phyloP scores from a whole-genome alignment of 1,140 invertebrate species.

The Antheraea pernyi region DNA sequence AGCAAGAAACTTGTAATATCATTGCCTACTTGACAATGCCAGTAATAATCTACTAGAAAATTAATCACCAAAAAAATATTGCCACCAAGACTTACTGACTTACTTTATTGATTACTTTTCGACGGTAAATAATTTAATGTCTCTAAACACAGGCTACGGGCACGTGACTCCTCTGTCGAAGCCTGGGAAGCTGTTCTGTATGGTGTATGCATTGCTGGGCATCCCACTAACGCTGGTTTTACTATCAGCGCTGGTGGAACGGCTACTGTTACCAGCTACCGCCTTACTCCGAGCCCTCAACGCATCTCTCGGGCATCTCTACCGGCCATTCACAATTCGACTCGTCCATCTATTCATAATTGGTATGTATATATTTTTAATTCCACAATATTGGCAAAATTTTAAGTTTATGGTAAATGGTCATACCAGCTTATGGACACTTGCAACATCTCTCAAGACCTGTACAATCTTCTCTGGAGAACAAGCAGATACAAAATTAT shows the following conservation, averaged over 20 bases:
- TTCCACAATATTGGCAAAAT: background rate
- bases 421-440: too few species aligned
- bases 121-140: background rate
- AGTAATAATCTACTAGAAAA: too few species aligned
- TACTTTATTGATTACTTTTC: too few species aligned
- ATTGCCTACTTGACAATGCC: too few species aligned
- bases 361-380: conserved; percentile 56
- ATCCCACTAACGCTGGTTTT: conserved; percentile 91
- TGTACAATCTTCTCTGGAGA: too few species aligned
- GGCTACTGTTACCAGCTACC: conserved; percentile 86
- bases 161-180: conserved; percentile 91
- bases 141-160: conserved; percentile 86
- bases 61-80: too few species aligned
- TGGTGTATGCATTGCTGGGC: conserved; percentile 89
- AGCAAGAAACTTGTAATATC: too few species aligned
- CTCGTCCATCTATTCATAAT: conserved; percentile 87
- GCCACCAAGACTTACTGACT: too few species aligned
- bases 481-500: too few species aligned
- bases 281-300: conserved; percentile 82
- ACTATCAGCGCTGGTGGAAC: conserved; percentile 88
- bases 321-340: conserved; percentile 88
- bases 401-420: too few species aligned
- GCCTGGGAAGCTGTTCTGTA: conserved; percentile 92
- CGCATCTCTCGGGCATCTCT: conserved; percentile 81
- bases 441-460: too few species aligned